Conservation (phyloP, 2,888 invertebrate species). For the Terebella lapidaria region DNA sequence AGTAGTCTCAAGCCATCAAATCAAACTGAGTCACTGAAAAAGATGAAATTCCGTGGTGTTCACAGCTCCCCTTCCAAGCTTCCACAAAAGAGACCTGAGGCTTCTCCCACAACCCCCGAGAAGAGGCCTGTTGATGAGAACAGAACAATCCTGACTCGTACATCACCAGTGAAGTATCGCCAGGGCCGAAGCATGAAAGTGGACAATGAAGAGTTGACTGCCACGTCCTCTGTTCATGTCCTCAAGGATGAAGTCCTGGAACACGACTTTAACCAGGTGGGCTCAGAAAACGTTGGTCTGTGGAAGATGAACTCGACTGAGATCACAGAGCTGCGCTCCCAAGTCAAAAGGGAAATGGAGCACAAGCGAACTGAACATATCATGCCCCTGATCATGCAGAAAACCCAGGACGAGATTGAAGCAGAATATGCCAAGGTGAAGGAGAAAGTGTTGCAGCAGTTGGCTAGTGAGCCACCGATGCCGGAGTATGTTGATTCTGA, state of each 20-base stretch:
- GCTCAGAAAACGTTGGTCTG: slow-evolving; percentile 1
- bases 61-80: neutral
- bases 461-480: neutral
- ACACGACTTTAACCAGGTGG: slow-evolving; percentile 3
- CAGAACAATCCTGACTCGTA: neutral
- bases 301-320: slow-evolving; percentile 5
- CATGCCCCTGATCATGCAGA: slow-evolving; percentile 15
- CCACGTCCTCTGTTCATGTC: neutral
- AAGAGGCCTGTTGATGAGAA: neutral
- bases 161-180: neutral
- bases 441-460: neutral
- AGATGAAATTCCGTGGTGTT: neutral
- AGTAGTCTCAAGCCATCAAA: too few relatives aligned
- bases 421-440: slow-evolving; percentile 5
- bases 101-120: too few relatives aligned
- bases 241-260: neutral
- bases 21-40: too few relatives aligned
- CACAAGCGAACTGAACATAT: slow-evolving; percentile 25
- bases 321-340: slow-evolving; percentile 24
- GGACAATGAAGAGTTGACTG: neutral
- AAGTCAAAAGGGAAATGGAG: slow-evolving; percentile 29
- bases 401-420: slow-evolving; percentile 16
- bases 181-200: neutral
- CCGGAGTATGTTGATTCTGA: neutral
- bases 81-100: neutral